phyloP scores from a whole-genome alignment of 2,797 vertebrate genomes.

The Periophthalmus magnuspinnatus region DNA sequence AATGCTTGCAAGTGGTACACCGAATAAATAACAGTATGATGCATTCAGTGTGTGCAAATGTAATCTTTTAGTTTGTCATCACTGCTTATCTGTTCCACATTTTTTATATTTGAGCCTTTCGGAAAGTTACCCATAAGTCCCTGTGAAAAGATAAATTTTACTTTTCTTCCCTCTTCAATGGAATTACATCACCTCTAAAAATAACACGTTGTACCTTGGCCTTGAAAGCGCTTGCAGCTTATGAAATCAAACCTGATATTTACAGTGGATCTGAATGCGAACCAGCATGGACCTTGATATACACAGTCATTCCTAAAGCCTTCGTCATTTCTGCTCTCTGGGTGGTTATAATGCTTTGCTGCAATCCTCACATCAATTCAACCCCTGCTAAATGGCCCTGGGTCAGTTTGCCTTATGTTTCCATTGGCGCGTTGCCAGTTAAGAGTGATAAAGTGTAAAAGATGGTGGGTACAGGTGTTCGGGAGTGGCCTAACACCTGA shows the following conservation, averaged over 20 bases:
- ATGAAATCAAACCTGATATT: conserved; percentile 60
- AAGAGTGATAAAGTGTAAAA: conserved; percentile 37
- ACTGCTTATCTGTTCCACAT: conserved; percentile 1
- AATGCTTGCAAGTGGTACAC: not conserved
- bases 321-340: conserved; percentile 28
- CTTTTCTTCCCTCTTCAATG: conserved; percentile 28
- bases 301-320: conserved; percentile 31
- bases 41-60: not conserved
- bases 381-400: conserved; percentile 42
- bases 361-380: conserved; percentile 35
- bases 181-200: conserved; percentile 63
- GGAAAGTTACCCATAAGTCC: conserved; percentile 17
- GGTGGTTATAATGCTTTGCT: conserved; percentile 39
- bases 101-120: conserved; percentile 11
- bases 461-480: conserved; percentile 52
- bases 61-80: conserved; percentile 8
- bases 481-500: conserved; percentile 22
- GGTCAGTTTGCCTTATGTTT: conserved; percentile 37
- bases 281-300: conserved; percentile 26
- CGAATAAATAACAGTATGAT: not conserved
- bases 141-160: conserved; percentile 46
- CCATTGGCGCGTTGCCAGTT: conserved; percentile 41
- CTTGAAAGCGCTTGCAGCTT: conserved; percentile 52
- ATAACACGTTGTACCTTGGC: conserved; percentile 43
- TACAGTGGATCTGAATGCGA: conserved; percentile 36